Evolutionary conservation across 2,888 invertebrate genomes (phyloP), one percentile per base, ranked within the genome.

Genomic region (Harpalus rubripes): DNA sequence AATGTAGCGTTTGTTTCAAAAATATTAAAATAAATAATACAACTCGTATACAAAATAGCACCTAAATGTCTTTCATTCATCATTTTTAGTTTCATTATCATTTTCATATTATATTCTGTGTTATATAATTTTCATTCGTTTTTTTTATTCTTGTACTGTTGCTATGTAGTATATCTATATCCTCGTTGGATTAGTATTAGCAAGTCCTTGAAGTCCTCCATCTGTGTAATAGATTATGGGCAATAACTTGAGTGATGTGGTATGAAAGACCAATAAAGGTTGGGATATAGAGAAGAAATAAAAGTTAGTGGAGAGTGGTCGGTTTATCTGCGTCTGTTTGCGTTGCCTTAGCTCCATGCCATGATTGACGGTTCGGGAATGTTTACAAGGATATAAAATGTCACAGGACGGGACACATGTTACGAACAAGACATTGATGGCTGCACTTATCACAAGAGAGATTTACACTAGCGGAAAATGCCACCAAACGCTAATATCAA

Each of bases 301-400:
- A 76, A 76, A 76, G 10, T 68, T 68, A 26, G 39, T n/a, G 22
- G 76, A 32, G 22, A 52, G 18, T 76, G 52, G 76, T 56, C n/a
- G 76, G 76, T 52, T 76, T 76, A 56, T 76, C 76, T 44, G 22
- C 78, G 78, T 58, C 56, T 78, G 76, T 81, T 81, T 63, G 81
- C 18, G 44, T 44, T 44, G 41, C 39, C 32, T 32, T 32, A 32
- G 32, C 32, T 32, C 32, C 32, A 32, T 32, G 63, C 41, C 63
- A 81, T 81, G 81, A 81, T 68, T 81, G 81, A 81, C 81, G 81
- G 81, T 26, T 52, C 52, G 44, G 56, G 68, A 68, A 81, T 81
- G 81, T 81, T 81, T 81, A 81, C 81, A 81, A 81, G 68, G 65
- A 81, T 32, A 81, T 81, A 81, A 81, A 81, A 81, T 81, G 81